Percentiles rank a stretch among this genome's conserved stretches.
These are phyloP conservation scores for Lates japonicus DNA, from an alignment of 2,797 vertebrate species.

Conservation along the genomic window DNA sequence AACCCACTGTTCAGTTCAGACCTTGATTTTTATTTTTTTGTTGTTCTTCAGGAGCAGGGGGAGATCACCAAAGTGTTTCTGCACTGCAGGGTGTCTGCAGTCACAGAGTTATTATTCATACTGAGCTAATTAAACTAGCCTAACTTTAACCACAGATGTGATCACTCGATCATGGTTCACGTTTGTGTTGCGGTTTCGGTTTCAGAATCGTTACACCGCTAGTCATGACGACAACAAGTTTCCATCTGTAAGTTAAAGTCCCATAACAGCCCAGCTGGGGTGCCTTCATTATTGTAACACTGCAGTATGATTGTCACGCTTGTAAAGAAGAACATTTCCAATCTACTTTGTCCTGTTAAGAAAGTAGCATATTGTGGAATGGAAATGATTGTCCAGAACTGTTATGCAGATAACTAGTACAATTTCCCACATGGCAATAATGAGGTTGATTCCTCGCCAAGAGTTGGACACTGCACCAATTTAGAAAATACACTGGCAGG, in stretches of 20 bases:
- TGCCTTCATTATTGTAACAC: background rate
- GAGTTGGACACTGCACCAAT: slow-evolving; percentile 65
- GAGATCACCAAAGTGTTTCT: no score
- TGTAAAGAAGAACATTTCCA: slow-evolving; percentile 33
- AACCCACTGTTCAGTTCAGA: no score
- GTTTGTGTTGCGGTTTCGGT: no score
- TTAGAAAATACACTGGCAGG: slow-evolving; percentile 70
- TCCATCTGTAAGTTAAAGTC: slow-evolving; percentile 13
- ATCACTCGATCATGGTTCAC: no score
- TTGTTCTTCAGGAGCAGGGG: no score
- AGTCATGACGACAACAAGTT: no score
- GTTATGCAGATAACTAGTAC: slow-evolving; percentile 67
- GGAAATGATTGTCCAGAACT: slow-evolving; percentile 58
- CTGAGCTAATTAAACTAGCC: no score
- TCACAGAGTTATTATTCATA: no score
- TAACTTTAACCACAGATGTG: no score
- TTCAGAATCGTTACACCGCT: no score
- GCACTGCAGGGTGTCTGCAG: no score
- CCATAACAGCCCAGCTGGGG: background rate
- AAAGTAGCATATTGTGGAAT: slow-evolving; percentile 38
- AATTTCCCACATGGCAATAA: slow-evolving; percentile 74
- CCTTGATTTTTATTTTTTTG: no score
- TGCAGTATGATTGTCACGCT: slow-evolving; percentile 15
- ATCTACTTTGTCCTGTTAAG: slow-evolving; percentile 27
- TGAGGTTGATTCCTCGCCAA: slow-evolving; percentile 76